Base-by-base conservation (phyloP, 92 coral and sea anemone genomes). In the Phymanthus crucifer region DNA sequence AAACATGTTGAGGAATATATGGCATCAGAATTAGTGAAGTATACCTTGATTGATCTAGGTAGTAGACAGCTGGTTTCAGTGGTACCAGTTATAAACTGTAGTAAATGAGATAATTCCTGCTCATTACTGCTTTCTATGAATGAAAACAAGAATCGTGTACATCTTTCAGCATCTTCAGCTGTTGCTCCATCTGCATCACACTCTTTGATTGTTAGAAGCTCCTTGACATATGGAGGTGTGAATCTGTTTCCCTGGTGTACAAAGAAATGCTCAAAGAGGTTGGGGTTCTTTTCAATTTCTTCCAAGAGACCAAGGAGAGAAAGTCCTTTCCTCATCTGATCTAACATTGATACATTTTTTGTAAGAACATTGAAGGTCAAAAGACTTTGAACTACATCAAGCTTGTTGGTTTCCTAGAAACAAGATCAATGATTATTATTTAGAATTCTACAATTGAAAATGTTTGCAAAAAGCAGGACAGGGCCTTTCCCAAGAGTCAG, bases 321-420 rank as follows among this genome's bases (percentile, higher is more conserved):
- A 32, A 80, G 76, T 61, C 89, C 81, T 40, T 80, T 85, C 52
- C 85, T 79, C 76, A 85, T 74, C 64, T 86, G 87, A 38, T 82
- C 87, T 64, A 86, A 54, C 75, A 70, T 68, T 31, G 76, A 82
- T 68, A 75, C 83, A 66, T 82, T 78, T 64, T 86, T 86, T 21
- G 85, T 77, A 32, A 82, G 65, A 16, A 83, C 77, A 74, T 48
- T 83, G 75, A 66, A 83, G 32, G 81, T 72, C 19, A 82, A 54
- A 14, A 87, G 87, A 18, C 77, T 64, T n/a, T 87, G 90, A 32
- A 82, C 72, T 19, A 82, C 80, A 71, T 82, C 86, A 24, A 82
- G 34, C 74, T 82, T 82, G 38, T 82, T 82, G 80, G 86, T 45
- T 35, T 74, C 57, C 86, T 82, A 45, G 48, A 61, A 38, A 34